A percentile compares a stretch with the other conserved stretches of the same genome.
These are phyloP conservation scores for Thelohanellus kitauei DNA, from an alignment of 30 jellyfish, hydroid and myxozoan species.

Conservation along the genomic window DNA sequence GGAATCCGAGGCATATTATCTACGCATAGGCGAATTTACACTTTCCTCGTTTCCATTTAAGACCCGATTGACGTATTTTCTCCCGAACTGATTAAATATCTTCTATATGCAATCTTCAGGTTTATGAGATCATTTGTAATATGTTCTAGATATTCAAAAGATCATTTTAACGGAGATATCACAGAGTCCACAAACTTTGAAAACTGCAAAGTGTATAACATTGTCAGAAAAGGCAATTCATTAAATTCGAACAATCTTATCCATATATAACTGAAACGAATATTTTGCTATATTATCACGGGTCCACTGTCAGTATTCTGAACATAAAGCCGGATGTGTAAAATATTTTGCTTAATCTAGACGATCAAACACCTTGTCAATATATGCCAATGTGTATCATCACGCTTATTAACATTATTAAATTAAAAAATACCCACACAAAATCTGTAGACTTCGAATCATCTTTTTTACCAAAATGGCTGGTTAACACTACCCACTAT, in stretches of 20 bases:
- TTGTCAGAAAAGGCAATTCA: conserved; percentile 12
- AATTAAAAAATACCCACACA: conserved; percentile 6
- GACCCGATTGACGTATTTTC: conserved; percentile 4
- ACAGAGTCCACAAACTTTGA: conserved; percentile 11
- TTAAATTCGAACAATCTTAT: conserved; percentile 7
- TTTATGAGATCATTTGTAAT: conserved; percentile 2
- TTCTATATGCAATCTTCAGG: conserved; percentile 3
- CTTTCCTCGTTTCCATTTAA: conserved; percentile 8
- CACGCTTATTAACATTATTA: conserved; percentile 6
- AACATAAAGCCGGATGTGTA: conserved; percentile 8
- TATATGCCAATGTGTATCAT: conserved; percentile 15
- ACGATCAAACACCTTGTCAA: conserved; percentile 11
- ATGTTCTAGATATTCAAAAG: conserved; percentile 15
- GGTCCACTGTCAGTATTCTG: conserved; percentile 13
- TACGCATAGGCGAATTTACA: conserved; percentile 8
- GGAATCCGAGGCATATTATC: conserved; percentile 7
- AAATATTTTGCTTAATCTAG: conserved; percentile 1
- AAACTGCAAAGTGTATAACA: conserved; percentile 17
- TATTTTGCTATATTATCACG: conserved; percentile 8
- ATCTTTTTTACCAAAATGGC: conserved; percentile 14
- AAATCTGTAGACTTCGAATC: conserved; percentile 10
- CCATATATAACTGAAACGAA: conserved; percentile 10
- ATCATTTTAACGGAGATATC: conserved; percentile 8
- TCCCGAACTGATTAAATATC: conserved; percentile 4
- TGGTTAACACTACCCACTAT: conserved; percentile 13